phyloP scores from a whole-genome alignment of 2,888 invertebrate species.

The Dolomedes plantarius region DNA sequence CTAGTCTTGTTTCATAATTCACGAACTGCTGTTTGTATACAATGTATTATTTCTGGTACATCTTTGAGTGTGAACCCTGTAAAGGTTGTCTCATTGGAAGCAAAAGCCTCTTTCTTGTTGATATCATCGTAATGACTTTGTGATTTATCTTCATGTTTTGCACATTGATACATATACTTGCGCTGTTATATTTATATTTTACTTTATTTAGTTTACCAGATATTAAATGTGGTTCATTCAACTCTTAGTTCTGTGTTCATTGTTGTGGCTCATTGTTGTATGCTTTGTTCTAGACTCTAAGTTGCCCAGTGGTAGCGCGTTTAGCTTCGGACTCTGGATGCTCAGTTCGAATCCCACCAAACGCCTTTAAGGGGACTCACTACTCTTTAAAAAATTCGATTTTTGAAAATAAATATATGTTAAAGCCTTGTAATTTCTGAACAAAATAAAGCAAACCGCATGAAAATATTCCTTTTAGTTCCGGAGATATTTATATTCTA shows the following conservation, averaged over 20 bases:
- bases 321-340: no score
- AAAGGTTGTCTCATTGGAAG: constrained; percentile 23
- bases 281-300: not conserved
- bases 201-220: constrained; percentile 62
- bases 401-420: no score
- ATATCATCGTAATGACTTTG: constrained; percentile 61
- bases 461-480: no score
- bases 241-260: no score
- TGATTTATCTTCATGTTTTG: constrained; percentile 70
- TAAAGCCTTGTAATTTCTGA: no score
- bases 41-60: constrained; percentile 45
- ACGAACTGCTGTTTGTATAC: constrained; percentile 52
- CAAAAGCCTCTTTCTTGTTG: constrained; percentile 50
- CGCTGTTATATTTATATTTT: constrained; percentile 69
- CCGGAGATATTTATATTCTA: no score
- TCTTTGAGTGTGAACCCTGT: constrained; percentile 46
- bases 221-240: constrained; percentile 68
- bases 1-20: constrained; percentile 57
- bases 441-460: no score
- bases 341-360: no score
- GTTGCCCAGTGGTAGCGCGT: no score
- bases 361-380: no score
- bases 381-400: no score
- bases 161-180: constrained; percentile 69
- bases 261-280: not conserved